Percentiles rank a stretch among this genome's conserved stretches.
Evolutionary conservation across 1,140 invertebrate species (phyloP).

Genomic region (Akabosia matsudoensis): DNA sequence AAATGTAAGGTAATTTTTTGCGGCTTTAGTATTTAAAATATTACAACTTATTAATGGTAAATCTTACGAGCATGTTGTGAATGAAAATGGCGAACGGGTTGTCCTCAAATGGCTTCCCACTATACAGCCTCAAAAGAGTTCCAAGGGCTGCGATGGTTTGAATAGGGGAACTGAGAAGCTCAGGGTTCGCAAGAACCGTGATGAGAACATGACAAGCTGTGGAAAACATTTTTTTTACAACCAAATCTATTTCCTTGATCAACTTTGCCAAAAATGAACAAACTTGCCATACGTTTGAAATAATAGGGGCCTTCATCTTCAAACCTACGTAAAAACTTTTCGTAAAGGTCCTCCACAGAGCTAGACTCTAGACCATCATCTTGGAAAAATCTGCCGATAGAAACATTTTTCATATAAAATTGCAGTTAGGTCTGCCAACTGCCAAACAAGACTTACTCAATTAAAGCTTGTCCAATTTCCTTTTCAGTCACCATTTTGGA

Average conservation of each 20-base stretch:
- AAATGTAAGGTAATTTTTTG: neutral
- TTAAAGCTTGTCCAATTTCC: neutral
- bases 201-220: slow-evolving; percentile 62
- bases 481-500: neutral
- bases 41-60: too few relatives aligned
- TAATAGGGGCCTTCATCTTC: neutral
- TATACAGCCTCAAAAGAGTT: slow-evolving; percentile 71
- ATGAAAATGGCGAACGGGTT: slow-evolving; percentile 72
- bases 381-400: neutral
- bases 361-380: neutral
- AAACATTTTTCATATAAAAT: too few relatives aligned
- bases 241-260: neutral
- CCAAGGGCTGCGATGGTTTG: slow-evolving; percentile 67
- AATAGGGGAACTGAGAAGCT: slow-evolving; percentile 63
- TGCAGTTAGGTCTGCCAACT: too few relatives aligned
- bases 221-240: slow-evolving; percentile 1
- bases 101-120: slow-evolving; percentile 62
- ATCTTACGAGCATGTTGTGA: slow-evolving; percentile 63
- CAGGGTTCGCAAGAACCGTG: slow-evolving; percentile 66
- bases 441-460: slow-evolving; percentile 8
- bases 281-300: neutral
- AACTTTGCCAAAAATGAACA: neutral
- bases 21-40: too few relatives aligned
- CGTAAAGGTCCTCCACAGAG: neutral
- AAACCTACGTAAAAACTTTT: neutral